These are phyloP conservation scores for Phrynosoma blainvillii DNA, from an alignment of 2,113 vertebrate species.

Conservation along the genomic window DNA sequence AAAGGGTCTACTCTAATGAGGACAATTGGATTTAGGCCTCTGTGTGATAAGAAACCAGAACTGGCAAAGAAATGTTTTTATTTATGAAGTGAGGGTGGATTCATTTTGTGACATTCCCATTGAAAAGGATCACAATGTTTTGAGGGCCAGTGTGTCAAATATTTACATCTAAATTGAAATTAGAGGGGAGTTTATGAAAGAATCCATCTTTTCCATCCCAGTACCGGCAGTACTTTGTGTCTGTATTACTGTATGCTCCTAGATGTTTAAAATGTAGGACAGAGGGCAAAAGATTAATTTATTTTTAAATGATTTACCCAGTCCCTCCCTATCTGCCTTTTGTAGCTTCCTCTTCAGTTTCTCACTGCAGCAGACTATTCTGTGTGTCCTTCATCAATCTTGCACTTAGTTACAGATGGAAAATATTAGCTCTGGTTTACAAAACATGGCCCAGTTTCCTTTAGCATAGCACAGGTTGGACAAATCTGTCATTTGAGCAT, in stretches of 20 bases:
- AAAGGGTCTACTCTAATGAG: no score
- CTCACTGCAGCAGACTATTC: constrained; percentile 67
- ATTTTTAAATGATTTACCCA: not conserved
- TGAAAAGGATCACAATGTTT: not conserved
- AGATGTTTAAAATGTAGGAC: not conserved
- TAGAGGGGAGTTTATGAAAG: not conserved
- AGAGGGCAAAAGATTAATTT: not conserved
- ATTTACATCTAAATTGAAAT: not conserved
- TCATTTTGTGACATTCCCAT: constrained; percentile 12
- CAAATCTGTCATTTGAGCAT: constrained; percentile 85
- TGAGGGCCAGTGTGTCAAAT: constrained; percentile 6
- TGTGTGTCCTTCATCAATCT: constrained; percentile 80
- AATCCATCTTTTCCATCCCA: not conserved
- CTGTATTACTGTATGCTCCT: not conserved
- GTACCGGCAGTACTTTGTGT: not conserved
- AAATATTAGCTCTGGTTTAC: constrained; percentile 87
- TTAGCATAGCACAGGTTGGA: constrained; percentile 82
- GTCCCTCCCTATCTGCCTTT: not conserved
- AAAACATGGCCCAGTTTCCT: constrained; percentile 73
- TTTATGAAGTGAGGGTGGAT: not conserved
- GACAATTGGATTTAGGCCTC: no score
- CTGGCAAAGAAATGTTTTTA: not conserved
- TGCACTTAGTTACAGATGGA: constrained; percentile 82
- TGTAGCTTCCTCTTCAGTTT: not conserved
- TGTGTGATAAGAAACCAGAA: not conserved